Evolutionary conservation across 2,888 invertebrate species (phyloP).

Genomic region (Dolichopus griseipennis): DNA sequence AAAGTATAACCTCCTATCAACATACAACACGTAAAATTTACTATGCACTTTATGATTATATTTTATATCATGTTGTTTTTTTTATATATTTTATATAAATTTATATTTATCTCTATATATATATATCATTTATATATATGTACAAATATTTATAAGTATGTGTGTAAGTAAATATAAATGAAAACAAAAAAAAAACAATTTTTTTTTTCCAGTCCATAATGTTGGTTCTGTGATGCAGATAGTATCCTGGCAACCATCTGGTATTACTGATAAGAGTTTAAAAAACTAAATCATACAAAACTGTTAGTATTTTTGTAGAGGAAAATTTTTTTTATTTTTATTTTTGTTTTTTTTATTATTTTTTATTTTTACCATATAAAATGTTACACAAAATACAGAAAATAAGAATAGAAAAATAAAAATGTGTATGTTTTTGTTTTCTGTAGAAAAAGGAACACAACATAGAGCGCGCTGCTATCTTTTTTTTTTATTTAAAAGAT

Average conservation of each 20-base stretch:
- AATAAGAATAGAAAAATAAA: no score
- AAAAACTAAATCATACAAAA: slow-evolving; percentile 21
- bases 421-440: no score
- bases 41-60: not conserved
- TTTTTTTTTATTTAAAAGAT: no score
- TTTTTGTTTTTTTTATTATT: no score
- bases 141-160: not conserved
- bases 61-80: no score
- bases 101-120: no score
- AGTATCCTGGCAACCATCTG: slow-evolving; percentile 24
- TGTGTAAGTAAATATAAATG: not conserved
- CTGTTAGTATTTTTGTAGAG: slow-evolving; percentile 2
- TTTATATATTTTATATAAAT: no score
- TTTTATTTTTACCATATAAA: no score
- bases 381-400: no score
- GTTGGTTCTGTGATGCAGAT: slow-evolving; percentile 15
- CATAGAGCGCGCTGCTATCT: not conserved
- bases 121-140: not conserved
- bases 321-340: not conserved
- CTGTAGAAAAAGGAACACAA: not conserved
- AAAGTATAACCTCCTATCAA: not conserved
- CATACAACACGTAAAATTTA: slow-evolving; percentile 1
- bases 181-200: not conserved
- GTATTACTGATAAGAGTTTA: slow-evolving; percentile 19
- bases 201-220: not conserved